These are phyloP conservation scores for Thaumetopoea pityocampa DNA, from an alignment of 1,140 invertebrate species.

Conservation along the genomic window DNA sequence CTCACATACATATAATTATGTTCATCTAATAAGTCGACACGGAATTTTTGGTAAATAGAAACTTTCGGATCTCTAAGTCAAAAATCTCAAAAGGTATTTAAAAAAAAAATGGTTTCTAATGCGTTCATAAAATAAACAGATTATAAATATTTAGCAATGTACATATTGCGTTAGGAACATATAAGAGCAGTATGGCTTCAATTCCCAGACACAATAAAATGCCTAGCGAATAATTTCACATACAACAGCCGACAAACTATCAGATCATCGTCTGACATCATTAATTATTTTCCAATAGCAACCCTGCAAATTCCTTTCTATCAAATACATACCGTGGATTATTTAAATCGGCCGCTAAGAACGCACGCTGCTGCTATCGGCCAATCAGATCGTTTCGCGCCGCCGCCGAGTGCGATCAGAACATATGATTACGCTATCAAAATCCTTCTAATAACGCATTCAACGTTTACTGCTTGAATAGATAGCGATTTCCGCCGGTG, in stretches of 20 bases:
- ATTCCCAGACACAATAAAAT: too few relatives aligned
- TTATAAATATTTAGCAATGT: too few relatives aligned
- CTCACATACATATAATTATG: too few relatives aligned
- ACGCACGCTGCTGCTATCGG: conserved; percentile 37
- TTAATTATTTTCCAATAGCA: conserved; percentile 28
- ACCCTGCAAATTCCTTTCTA: conserved; percentile 27
- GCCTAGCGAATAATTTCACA: too few relatives aligned
- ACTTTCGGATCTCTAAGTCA: too few relatives aligned
- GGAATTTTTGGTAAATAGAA: too few relatives aligned
- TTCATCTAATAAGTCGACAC: too few relatives aligned
- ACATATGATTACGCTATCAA: conserved; percentile 42
- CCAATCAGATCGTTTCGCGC: conserved; percentile 44
- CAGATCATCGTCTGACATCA: conserved; percentile 13
- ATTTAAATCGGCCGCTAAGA: conserved; percentile 27
- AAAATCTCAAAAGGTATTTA: too few relatives aligned
- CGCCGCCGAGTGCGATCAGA: conserved; percentile 33
- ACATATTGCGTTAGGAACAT: too few relatives aligned
- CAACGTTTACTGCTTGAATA: conserved; percentile 29
- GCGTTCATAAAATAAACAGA: too few relatives aligned
- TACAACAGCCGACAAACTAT: conserved; percentile 3
- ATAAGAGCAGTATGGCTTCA: too few relatives aligned
- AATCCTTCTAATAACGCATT: conserved; percentile 42
- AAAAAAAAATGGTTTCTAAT: too few relatives aligned
- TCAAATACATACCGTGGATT: conserved; percentile 35
- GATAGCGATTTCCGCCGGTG: conserved; percentile 45